Conservation (phyloP, 2,888 invertebrate genomes). For the Galeruca laticollis region DNA sequence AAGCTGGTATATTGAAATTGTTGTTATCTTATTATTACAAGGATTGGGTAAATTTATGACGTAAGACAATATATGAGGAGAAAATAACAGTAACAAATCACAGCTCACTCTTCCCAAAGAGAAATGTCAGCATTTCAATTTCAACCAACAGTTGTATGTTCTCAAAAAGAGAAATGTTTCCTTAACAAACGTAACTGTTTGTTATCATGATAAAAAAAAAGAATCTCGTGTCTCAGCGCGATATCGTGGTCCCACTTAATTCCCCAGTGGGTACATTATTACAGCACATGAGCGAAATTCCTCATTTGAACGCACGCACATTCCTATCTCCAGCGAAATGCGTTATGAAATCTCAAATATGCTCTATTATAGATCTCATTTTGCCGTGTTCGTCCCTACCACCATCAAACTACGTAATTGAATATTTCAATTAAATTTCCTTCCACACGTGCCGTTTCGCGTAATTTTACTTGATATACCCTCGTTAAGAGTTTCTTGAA, state of each 20-base stretch:
- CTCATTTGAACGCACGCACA: slow-evolving; percentile 35
- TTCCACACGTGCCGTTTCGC: slow-evolving; percentile 14
- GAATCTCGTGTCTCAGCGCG: slow-evolving; percentile 30
- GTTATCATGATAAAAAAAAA: slow-evolving; percentile 27
- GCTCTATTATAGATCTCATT: slow-evolving; percentile 16
- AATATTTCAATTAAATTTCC: slow-evolving; percentile 33
- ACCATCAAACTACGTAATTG: slow-evolving; percentile 9
- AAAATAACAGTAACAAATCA: too few relatives aligned
- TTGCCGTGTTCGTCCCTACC: background rate
- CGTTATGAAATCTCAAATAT: slow-evolving; percentile 38
- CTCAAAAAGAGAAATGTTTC: background rate
- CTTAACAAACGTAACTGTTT: slow-evolving; percentile 12
- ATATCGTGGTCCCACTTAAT: slow-evolving; percentile 36
- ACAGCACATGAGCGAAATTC: slow-evolving; percentile 32
- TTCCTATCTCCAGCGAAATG: slow-evolving; percentile 33
- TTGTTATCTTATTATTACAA: too few relatives aligned
- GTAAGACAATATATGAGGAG: too few relatives aligned
- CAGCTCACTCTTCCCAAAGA: background rate
- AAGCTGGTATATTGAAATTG: too few relatives aligned
- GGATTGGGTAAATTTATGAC: too few relatives aligned
- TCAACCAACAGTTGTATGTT: background rate
- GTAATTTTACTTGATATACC: slow-evolving; percentile 17
- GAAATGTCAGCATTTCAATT: background rate
- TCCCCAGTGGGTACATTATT: slow-evolving; percentile 37
- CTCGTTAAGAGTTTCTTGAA: slow-evolving; percentile 1